These are phyloP conservation scores for Propithecus perrieri DNA, from an alignment of 2,797 vertebrate species.

Conservation along the genomic window DNA sequence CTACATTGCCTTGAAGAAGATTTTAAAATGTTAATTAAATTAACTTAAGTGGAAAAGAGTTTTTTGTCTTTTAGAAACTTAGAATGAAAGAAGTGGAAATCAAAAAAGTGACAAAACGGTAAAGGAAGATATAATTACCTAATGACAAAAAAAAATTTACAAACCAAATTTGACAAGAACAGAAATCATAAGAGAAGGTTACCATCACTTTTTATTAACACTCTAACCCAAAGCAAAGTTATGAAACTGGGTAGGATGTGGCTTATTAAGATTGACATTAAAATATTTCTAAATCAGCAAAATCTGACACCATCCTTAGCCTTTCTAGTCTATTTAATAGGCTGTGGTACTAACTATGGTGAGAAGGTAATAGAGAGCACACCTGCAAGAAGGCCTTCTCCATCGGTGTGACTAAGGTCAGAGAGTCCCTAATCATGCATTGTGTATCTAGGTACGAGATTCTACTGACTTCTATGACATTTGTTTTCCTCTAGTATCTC, in stretches of 20 bases:
- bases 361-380: background rate
- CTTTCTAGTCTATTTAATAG: background rate
- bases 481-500: too few species aligned
- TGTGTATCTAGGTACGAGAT: background rate
- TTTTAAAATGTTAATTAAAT: background rate
- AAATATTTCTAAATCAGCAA: conserved; percentile 25
- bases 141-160: background rate
- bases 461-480: background rate
- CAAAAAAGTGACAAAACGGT: background rate
- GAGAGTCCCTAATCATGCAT: background rate
- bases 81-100: background rate
- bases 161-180: background rate
- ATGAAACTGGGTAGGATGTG: background rate
- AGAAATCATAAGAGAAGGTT: background rate
- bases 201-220: conserved; percentile 34
- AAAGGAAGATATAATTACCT: background rate
- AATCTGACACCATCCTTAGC: background rate
- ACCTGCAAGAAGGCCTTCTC: background rate
- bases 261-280: background rate
- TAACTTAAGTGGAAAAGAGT: background rate
- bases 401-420: background rate
- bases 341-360: background rate
- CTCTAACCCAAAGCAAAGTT: conserved; percentile 44
- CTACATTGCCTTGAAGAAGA: background rate
- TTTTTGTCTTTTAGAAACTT: background rate